These are phyloP conservation scores for Pteropus rufus DNA, from an alignment of 2,797 vertebrate genomes.

Conservation along the genomic window DNA sequence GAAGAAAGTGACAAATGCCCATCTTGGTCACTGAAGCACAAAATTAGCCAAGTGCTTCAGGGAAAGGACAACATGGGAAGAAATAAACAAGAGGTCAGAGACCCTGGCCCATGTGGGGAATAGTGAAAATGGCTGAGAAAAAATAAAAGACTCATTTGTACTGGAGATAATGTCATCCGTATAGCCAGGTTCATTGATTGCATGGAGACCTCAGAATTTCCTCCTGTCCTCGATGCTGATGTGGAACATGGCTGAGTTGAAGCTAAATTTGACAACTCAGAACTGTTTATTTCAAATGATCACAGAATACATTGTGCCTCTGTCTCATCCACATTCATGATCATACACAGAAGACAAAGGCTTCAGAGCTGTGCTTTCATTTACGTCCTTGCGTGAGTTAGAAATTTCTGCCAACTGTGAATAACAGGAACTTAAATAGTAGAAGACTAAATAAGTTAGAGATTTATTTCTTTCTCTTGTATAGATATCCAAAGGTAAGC, in stretches of 20 bases:
- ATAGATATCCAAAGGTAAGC: background rate
- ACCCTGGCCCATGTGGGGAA: constrained; percentile 63
- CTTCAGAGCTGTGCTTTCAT: background rate
- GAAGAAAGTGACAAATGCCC: constrained; percentile 89
- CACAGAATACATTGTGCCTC: too few species aligned
- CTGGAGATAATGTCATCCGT: constrained; percentile 42
- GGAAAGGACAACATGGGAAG: constrained; percentile 84
- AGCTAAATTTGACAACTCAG: background rate
- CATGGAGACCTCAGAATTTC: background rate
- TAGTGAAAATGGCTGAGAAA: constrained; percentile 60
- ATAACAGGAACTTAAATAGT: background rate
- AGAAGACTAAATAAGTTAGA: background rate
- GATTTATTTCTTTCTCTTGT: background rate
- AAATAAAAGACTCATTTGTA: constrained; percentile 26
- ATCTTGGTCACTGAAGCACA: constrained; percentile 89
- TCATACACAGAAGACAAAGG: background rate
- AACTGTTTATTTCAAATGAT: background rate
- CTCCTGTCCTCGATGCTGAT: background rate
- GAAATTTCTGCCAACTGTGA: background rate
- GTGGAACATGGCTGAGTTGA: background rate
- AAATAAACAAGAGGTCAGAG: constrained; percentile 79
- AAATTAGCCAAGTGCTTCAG: constrained; percentile 86
- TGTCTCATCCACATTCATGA: background rate
- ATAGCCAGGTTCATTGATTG: background rate
- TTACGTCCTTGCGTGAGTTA: background rate